These are phyloP conservation scores for Drosophila percnosoma DNA, from an alignment of 2,888 invertebrate genomes.

Conservation along the genomic window DNA sequence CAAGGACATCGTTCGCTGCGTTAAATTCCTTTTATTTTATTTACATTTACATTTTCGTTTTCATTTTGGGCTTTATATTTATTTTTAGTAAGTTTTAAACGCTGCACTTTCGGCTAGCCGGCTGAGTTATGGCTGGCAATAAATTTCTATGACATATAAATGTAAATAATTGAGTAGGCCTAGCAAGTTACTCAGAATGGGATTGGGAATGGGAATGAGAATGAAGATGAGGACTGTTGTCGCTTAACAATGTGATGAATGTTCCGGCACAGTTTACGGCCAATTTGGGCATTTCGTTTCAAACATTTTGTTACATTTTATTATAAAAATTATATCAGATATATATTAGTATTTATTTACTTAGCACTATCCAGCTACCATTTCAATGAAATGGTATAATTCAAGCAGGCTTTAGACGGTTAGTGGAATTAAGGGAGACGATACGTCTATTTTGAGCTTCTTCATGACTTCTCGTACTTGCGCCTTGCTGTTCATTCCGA, in stretches of 20 bases:
- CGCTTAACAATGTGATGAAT: conserved; percentile 66
- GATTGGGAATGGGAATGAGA: background rate
- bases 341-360: conserved; percentile 7
- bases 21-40: conserved; percentile 30
- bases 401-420: conserved; percentile 20
- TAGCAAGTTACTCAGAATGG: conserved; percentile 23
- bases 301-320: conserved; percentile 50
- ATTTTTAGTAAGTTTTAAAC: conserved; percentile 71
- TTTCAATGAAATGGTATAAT: background rate
- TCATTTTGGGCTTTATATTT: conserved; percentile 34
- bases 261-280: conserved; percentile 56
- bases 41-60: conserved; percentile 30
- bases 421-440: conserved; percentile 40
- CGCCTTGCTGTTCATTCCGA: conserved; percentile 47
- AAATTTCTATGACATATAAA: conserved; percentile 82
- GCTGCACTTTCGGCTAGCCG: conserved; percentile 66
- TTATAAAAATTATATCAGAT: conserved; percentile 33
- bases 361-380: conserved; percentile 9
- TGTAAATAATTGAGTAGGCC: conserved; percentile 81
- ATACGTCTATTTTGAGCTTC: conserved; percentile 54
- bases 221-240: conserved; percentile 31
- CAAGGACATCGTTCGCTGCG: conserved; percentile 27
- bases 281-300: conserved; percentile 65
- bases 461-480: conserved; percentile 46
- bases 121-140: conserved; percentile 79